Conservation (phyloP, 2,113 vertebrate species). For the Athene cunicularia region DNA sequence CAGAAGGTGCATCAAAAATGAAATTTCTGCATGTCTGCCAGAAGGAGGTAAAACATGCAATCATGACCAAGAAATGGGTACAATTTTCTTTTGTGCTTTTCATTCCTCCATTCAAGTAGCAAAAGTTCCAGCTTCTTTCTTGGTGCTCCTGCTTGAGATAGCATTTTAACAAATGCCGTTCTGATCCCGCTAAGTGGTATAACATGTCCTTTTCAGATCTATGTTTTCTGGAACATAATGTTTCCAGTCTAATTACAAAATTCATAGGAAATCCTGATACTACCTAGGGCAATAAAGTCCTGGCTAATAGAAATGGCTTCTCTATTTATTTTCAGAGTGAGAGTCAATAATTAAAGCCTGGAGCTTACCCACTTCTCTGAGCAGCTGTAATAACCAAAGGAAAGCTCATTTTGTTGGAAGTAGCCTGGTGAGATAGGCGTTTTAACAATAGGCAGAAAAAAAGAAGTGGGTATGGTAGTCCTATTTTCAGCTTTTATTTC, state of each 20-base stretch:
- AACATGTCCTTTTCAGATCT: slow-evolving; percentile 16
- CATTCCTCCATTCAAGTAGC: not conserved
- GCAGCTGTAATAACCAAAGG: slow-evolving; percentile 47
- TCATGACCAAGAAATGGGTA: not conserved
- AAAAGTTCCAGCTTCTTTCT: not conserved
- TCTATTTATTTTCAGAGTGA: slow-evolving; percentile 53
- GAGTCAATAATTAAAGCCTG: slow-evolving; percentile 68
- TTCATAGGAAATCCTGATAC: slow-evolving; percentile 44
- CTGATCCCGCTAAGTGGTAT: slow-evolving; percentile 6
- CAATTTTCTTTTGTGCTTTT: not conserved
- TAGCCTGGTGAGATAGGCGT: slow-evolving; percentile 35
- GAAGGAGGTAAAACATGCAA: not conserved
- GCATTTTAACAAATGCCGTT: not conserved
- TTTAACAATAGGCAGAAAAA: slow-evolving; percentile 39
- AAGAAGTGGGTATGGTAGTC: not conserved
- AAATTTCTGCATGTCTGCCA: not conserved
- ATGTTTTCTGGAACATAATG: slow-evolving; percentile 33
- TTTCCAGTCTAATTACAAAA: slow-evolving; percentile 56
- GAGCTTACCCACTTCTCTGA: slow-evolving; percentile 50
- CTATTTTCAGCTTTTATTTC: slow-evolving; percentile 49
- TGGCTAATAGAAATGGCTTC: slow-evolving; percentile 40
- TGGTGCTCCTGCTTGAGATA: not conserved
- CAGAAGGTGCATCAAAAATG: not conserved
- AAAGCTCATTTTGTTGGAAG: slow-evolving; percentile 51
- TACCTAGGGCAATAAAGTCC: slow-evolving; percentile 34